Percentiles rank a stretch among this genome's conserved stretches.
Conservation (phyloP, 2,113 vertebrate genomes). For the Phoxinus phoxinus region DNA sequence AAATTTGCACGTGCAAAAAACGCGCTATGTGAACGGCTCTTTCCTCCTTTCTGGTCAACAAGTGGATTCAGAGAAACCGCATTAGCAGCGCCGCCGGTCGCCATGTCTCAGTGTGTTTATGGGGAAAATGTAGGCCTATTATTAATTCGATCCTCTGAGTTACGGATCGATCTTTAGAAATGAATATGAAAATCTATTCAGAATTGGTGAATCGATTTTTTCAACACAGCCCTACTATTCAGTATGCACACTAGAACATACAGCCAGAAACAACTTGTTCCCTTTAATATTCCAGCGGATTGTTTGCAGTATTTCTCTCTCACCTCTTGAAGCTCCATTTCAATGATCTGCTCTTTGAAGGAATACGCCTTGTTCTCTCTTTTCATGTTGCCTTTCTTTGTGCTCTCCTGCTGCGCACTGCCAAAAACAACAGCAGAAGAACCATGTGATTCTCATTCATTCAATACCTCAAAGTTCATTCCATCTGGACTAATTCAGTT, state of each 20-base stretch:
- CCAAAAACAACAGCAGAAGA: conserved; percentile 13
- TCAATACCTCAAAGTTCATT: background rate
- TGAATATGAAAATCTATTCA: no score
- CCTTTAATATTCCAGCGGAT: background rate
- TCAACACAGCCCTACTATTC: no score
- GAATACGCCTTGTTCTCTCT: conserved; percentile 98
- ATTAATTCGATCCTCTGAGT: no score
- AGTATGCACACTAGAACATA: background rate
- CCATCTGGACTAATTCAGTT: background rate
- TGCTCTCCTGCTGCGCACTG: conserved; percentile 92
- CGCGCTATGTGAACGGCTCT: no score
- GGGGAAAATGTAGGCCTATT: no score
- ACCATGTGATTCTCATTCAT: background rate
- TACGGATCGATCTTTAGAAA: no score
- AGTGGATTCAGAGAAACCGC: no score
- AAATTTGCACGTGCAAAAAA: no score
- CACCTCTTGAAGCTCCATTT: conserved; percentile 96
- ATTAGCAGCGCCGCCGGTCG: no score
- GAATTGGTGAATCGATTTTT: no score
- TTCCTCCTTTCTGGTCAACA: no score
- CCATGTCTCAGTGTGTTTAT: no score
- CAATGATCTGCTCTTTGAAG: conserved; percentile 98
- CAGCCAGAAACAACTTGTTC: background rate
- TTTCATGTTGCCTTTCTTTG: conserved; percentile 95
- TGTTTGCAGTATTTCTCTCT: conserved; percentile 27